These are phyloP conservation scores for Anastrepha obliqua DNA, from an alignment of 1,140 invertebrate species.

Conservation along the genomic window DNA sequence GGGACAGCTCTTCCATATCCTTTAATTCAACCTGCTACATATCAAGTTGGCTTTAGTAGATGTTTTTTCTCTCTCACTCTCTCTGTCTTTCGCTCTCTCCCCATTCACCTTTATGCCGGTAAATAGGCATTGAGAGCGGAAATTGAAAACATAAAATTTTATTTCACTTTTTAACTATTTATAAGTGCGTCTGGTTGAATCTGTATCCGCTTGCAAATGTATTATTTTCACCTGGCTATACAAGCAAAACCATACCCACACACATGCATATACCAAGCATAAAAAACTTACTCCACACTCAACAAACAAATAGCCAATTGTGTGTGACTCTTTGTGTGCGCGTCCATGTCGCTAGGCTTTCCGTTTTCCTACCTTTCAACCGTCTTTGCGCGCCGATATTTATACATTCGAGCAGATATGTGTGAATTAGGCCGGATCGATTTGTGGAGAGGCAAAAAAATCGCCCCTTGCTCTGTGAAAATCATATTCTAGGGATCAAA, in stretches of 20 bases:
- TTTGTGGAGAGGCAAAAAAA: too few species aligned
- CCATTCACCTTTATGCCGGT: not conserved
- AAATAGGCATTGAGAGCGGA: conserved; percentile 54
- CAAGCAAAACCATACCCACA: not conserved
- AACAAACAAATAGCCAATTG: not conserved
- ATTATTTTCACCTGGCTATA: conserved; percentile 38
- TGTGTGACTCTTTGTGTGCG: not conserved
- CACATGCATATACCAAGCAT: not conserved
- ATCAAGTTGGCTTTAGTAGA: not conserved
- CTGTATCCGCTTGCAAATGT: conserved; percentile 52
- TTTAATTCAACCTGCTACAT: not conserved
- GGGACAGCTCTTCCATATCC: conserved; percentile 32
- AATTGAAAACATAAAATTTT: conserved; percentile 60
- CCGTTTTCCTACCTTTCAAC: conserved; percentile 39
- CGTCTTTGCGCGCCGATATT: not conserved
- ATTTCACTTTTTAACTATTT: conserved; percentile 53
- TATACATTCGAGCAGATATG: not conserved
- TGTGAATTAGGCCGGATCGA: too few species aligned
- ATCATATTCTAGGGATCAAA: too few species aligned
- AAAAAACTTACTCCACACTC: not conserved
- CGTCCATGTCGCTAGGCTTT: conserved; percentile 17
- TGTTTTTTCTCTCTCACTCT: too few species aligned
- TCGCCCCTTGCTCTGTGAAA: too few species aligned
- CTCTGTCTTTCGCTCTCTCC: not conserved
- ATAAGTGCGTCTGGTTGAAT: conserved; percentile 48